Base-by-base conservation (phyloP, 1,140 invertebrate genomes). In the Kradibia gibbosae region DNA sequence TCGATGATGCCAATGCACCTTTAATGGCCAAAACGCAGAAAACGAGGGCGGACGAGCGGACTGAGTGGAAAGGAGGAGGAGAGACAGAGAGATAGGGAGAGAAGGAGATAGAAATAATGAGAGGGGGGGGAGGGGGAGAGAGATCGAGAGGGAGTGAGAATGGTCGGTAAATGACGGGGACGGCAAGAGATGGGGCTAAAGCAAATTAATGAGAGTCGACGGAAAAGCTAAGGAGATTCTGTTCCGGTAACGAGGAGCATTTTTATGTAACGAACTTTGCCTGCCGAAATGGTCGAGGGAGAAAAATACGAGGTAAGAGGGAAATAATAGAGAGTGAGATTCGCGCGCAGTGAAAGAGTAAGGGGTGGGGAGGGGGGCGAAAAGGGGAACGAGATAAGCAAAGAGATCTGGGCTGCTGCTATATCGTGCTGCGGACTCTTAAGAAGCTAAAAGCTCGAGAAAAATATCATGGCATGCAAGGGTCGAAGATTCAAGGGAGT, bases 211-310 rank as follows among this genome's bases (percentile, higher is more conserved):
- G 85, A 86, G 82, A 67, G 60, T 57, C 15, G 50, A 31, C 45
- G 36, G 20, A 55, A 36, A 65, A 39, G 70, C 28, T 78, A 84
- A 85, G 80, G 48, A 42, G 42, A 36, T 78, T 15, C 3, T 55
- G 76, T 76, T 78, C 62, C 36, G 75, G 85, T 82, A 86, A 86
- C 83, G 84, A 85, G 83, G 67, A 79, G 85, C 83, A 85, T 87
- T 87, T 85, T 86, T 86, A 74, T 86, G 80, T 85, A 86, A 86
- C 79, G 84, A 87, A 85, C 84, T 87, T 62, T 80, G 76, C 70
- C 71, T 84, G 81, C 80, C 84, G 76, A 83, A 87, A 85, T 53
- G 28, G 36, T 28, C 39, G 53, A 34, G 75, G 60, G 22, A 45
- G 31, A 50, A 53, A 71, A 55, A 55, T n/a, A 42, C 10, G 7